Conservation (phyloP, 1,140 invertebrate species). For the Hypothenemus hampei region DNA sequence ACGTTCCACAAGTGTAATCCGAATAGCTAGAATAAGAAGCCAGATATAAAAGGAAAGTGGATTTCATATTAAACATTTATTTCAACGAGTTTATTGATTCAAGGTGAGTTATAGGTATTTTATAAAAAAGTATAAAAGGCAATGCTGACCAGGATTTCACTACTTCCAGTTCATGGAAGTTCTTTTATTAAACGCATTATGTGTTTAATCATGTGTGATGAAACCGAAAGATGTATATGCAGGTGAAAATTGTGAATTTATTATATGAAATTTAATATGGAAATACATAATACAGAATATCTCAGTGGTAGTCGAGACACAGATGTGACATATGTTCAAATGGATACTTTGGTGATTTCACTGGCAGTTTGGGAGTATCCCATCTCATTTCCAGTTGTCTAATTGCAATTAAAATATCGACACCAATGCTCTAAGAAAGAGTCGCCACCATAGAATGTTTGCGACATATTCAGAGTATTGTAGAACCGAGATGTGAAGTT, state of each 20-base stretch:
- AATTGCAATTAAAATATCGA: constrained; percentile 96
- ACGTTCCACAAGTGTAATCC: no score
- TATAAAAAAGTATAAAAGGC: no score
- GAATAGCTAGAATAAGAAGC: no score
- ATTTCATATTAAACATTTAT: no score
- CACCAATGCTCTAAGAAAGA: constrained; percentile 88
- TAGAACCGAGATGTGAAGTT: constrained; percentile 80
- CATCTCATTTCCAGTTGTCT: constrained; percentile 75
- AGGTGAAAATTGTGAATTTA: constrained; percentile 92
- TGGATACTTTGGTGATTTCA: constrained; percentile 74
- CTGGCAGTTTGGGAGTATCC: constrained; percentile 60
- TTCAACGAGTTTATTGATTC: no score
- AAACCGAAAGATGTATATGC: constrained; percentile 93
- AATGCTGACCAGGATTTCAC: constrained; percentile 84
- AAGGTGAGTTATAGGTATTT: no score
- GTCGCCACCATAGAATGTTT: constrained; percentile 89
- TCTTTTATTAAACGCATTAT: constrained; percentile 90
- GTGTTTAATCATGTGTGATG: constrained; percentile 94
- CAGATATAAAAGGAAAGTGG: no score
- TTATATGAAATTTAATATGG: constrained; percentile 92
- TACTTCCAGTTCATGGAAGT: constrained; percentile 86
- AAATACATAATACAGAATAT: constrained; percentile 92
- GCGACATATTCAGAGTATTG: constrained; percentile 96
- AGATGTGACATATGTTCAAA: constrained; percentile 91
- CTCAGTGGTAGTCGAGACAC: constrained; percentile 87